Conservation (phyloP, 2,888 invertebrate species). For the Harmothoe impar region DNA sequence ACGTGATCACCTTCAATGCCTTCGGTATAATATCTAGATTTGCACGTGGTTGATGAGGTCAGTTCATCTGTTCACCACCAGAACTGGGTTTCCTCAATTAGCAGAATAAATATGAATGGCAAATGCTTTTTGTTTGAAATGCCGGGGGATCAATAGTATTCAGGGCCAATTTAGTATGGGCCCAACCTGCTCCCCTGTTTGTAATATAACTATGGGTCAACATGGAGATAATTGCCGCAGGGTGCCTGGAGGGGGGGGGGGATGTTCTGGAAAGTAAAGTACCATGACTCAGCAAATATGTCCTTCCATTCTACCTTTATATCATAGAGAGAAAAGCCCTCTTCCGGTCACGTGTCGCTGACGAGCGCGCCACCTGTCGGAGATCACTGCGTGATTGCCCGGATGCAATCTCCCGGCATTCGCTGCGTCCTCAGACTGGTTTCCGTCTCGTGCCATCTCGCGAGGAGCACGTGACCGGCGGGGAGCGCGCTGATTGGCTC, state of each 20-base stretch:
- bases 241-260: background rate
- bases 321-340: background rate
- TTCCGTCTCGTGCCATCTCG: constrained; percentile 37
- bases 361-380: constrained; percentile 28
- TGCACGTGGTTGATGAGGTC: too few relatives aligned
- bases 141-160: background rate
- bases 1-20: too few relatives aligned
- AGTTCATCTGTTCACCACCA: background rate
- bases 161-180: background rate
- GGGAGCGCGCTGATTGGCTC: constrained; percentile 4
- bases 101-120: background rate
- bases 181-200: background rate
- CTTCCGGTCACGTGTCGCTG: background rate
- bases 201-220: constrained; percentile 19
- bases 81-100: background rate
- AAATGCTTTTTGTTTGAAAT: background rate
- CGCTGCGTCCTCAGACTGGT: background rate
- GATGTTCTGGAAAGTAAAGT: background rate
- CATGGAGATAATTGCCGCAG: constrained; percentile 3
- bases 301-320: background rate
- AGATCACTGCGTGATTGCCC: constrained; percentile 19
- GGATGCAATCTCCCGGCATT: constrained; percentile 23
- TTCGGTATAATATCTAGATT: too few relatives aligned
- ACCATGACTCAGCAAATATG: background rate
- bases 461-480: background rate